Evolutionary conservation across 30 jellyfish, hydroid and myxozoan genomes (phyloP).

Genomic region (Euphysa ruthae): DNA sequence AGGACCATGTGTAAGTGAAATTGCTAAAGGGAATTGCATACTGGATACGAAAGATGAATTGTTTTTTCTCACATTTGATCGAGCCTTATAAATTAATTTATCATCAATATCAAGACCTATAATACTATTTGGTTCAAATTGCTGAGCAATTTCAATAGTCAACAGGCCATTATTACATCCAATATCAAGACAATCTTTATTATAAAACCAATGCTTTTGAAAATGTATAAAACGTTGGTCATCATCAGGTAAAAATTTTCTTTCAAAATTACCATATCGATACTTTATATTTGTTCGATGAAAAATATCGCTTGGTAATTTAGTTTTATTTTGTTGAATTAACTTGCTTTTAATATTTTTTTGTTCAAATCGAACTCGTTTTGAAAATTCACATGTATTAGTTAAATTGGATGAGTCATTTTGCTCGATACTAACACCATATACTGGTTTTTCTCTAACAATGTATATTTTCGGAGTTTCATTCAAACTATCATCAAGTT

Average conservation of each 20-base stretch:
- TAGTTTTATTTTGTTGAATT: not conserved
- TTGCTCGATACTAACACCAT: not conserved
- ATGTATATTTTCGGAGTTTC: too few species aligned
- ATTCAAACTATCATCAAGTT: not conserved
- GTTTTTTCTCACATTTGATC: conserved; percentile 22
- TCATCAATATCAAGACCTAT: conserved; percentile 80
- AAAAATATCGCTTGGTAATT: not conserved
- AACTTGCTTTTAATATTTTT: not conserved
- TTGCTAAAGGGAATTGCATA: conserved; percentile 41
- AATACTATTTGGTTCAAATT: conserved; percentile 49
- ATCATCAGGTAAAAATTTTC: conserved; percentile 42
- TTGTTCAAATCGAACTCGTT: too few species aligned
- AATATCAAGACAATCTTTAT: conserved; percentile 63
- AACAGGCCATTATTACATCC: conserved; percentile 91
- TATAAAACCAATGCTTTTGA: conserved; percentile 53
- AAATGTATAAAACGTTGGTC: conserved; percentile 2
- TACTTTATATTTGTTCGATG: not conserved
- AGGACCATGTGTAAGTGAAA: conserved; percentile 77
- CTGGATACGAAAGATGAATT: not conserved
- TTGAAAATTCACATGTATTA: too few species aligned
- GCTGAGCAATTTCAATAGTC: conserved; percentile 52
- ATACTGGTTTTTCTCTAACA: not conserved
- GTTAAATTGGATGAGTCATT: not conserved
- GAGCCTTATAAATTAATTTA: conserved; percentile 46
- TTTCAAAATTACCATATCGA: conserved; percentile 61